Base-by-base conservation (phyloP, 30 jellyfish, hydroid and myxozoan genomes). In the Chironex yamaguchii region DNA sequence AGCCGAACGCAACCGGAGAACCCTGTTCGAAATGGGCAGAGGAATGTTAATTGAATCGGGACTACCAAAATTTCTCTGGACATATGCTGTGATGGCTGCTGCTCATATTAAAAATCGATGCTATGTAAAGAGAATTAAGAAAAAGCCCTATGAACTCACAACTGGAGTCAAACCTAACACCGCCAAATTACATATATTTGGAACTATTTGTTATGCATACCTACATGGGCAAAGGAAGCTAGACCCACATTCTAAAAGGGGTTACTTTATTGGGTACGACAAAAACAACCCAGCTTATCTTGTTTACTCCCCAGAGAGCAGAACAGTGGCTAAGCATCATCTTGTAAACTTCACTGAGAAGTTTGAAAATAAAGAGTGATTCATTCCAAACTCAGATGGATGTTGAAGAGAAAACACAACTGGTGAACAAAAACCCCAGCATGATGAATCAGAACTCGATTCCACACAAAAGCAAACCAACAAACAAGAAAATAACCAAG, bases 61-160 rank as follows among this genome's bases (percentile, higher is more conserved):
- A 1, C 72, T 84, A n/a, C 94, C 94, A 3, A 84, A 84, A 51
- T 2, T 36, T 24, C 30, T 84, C 1, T 84, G 94, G 94, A 42
- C 89, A 9, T 84, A 84, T 72, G 94, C 94, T 2, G 86, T 74
- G 4, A 73, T 48, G 87, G 50, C 33, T 23, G 92, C 94, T 6
- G 30, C 88, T 23, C 52, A 73, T 33, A 33, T 81, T 2, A 29
- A 92, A 35, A 81, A 81, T 32, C 86, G 92, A 12, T 70, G 92
- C 75, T 71, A 26, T 24, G 22, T 12, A 31, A 76, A 30, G 17
- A 22, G 84, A 29, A 29, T 22, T 14, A 33, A 71, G 11, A 71
- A 3, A 12, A 71, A 82, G 3, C 31, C 87, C 4, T 42, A 36
- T n/a, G 87, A 54, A 54, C 31, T 32, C 4, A n/a, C 25, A 9